phyloP scores from a whole-genome alignment of 2,797 vertebrate genomes.

The Malurus splendens region DNA sequence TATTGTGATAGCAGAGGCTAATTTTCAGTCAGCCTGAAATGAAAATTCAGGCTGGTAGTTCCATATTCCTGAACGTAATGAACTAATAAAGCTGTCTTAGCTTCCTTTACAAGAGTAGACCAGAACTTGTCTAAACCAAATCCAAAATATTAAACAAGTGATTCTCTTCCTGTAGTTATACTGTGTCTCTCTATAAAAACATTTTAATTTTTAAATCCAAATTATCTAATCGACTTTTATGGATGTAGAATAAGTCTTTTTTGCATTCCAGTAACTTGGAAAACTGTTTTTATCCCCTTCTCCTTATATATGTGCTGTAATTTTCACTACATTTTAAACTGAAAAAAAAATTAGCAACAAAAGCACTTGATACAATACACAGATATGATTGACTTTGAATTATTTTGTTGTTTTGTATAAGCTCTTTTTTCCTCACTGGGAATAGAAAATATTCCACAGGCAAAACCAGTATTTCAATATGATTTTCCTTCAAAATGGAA shows the following conservation, averaged over 20 bases:
- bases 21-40: neutral
- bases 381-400: slow-evolving; percentile 25
- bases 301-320: neutral
- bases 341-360: neutral
- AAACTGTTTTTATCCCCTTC: neutral
- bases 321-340: neutral
- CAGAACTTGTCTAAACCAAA: neutral
- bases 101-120: neutral
- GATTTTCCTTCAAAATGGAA: slow-evolving; percentile 11
- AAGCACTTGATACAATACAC: neutral
- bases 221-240: neutral
- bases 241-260: neutral
- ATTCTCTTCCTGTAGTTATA: neutral
- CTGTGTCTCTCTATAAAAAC: neutral
- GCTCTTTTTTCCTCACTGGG: slow-evolving; percentile 12
- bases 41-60: neutral
- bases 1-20: neutral
- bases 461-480: neutral
- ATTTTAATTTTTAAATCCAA: neutral
- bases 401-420: slow-evolving; percentile 5
- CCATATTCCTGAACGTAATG: neutral
- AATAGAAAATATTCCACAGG: slow-evolving; percentile 22
- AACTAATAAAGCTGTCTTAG: neutral
- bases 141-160: neutral
- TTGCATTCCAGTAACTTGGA: neutral